These are phyloP conservation scores for Corythoichthys intestinalis DNA, from an alignment of 2,113 vertebrate species.

Conservation along the genomic window DNA sequence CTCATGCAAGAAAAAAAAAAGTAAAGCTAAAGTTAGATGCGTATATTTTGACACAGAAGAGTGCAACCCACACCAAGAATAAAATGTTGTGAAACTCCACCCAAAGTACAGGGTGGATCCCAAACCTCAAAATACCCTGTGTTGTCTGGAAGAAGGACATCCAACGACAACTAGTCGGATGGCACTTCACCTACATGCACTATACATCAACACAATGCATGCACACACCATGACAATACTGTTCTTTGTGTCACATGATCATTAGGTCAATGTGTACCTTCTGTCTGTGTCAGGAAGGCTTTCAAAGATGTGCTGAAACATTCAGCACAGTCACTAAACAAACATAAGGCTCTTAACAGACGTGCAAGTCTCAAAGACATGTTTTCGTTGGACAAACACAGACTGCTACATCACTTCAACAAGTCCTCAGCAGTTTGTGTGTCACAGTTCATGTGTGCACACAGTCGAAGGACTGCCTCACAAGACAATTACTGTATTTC, in stretches of 20 bases:
- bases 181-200: slow-evolving; percentile 17
- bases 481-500: background rate
- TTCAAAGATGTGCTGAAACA: slow-evolving; percentile 32
- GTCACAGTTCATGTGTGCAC: slow-evolving; percentile 15
- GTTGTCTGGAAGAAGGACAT: slow-evolving; percentile 55
- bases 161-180: slow-evolving; percentile 40
- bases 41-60: slow-evolving; percentile 24
- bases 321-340: slow-evolving; percentile 29
- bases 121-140: slow-evolving; percentile 67
- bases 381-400: slow-evolving; percentile 36
- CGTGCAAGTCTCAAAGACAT: slow-evolving; percentile 4
- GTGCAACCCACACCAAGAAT: slow-evolving; percentile 28
- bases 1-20: slow-evolving; percentile 21
- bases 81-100: slow-evolving; percentile 58
- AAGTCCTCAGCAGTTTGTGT: slow-evolving; percentile 6
- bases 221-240: background rate
- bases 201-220: background rate
- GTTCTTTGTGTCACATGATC: slow-evolving; percentile 8
- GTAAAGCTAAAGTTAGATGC: slow-evolving; percentile 23
- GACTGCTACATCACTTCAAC: slow-evolving; percentile 18
- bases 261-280: slow-evolving; percentile 2
- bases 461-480: background rate
- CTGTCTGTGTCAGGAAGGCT: slow-evolving; percentile 21
- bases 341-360: slow-evolving; percentile 23
- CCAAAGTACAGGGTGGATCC: slow-evolving; percentile 72